Evolutionary conservation across 2,797 vertebrate species (phyloP).

Genomic region (Dromococcyx pavoninus): DNA sequence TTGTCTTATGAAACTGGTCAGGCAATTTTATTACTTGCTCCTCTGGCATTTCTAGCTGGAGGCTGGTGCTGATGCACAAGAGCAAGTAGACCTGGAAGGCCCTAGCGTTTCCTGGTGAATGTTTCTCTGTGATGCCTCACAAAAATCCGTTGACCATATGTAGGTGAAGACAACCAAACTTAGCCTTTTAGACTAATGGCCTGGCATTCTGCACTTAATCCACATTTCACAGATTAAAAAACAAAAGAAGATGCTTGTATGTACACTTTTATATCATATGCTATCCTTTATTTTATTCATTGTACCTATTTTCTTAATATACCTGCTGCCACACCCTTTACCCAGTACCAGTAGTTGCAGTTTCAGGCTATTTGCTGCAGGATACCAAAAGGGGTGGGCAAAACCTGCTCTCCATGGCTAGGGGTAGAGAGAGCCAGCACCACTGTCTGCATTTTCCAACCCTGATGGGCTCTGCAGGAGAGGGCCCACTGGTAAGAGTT

Average conservation of each 20-base stretch:
- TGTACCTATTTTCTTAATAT: conserved; percentile 75
- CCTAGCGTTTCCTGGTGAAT: background rate
- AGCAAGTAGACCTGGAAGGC: background rate
- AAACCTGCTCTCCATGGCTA: background rate
- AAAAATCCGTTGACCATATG: conserved; percentile 1
- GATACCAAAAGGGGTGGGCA: conserved; percentile 60
- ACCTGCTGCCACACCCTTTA: conserved; percentile 63
- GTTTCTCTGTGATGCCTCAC: background rate
- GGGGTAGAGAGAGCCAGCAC: background rate
- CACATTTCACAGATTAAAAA: conserved; percentile 66
- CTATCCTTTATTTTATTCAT: conserved; percentile 77
- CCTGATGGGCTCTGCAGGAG: background rate
- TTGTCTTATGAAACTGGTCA: conserved; percentile 62
- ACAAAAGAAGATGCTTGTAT: conserved; percentile 72
- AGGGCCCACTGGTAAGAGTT: background rate
- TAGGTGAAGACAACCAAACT: conserved; percentile 54
- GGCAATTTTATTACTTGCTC: conserved; percentile 45
- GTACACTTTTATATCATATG: conserved; percentile 77
- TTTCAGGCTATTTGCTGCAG: conserved; percentile 46
- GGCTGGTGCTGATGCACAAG: background rate
- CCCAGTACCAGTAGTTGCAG: conserved; percentile 16
- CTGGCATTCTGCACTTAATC: conserved; percentile 72
- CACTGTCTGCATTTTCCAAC: background rate
- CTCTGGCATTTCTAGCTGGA: background rate
- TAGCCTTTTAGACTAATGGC: conserved; percentile 73